Base-by-base conservation (phyloP, 2,888 invertebrate species). In the Nephrocerus scutellatus region DNA sequence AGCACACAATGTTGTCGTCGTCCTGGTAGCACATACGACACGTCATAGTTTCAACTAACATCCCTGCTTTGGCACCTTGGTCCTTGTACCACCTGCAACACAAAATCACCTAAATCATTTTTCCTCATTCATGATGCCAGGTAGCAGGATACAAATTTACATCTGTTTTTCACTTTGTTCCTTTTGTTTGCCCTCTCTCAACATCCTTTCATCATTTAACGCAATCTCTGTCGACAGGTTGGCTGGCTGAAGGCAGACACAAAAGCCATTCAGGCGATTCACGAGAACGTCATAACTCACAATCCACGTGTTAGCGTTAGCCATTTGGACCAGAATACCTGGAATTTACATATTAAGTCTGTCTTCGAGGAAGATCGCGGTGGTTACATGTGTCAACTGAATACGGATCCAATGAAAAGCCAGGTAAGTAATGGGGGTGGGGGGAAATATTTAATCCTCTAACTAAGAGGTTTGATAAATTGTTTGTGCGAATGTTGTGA, bases 181-280 rank as follows among this genome's bases (percentile, higher is more conserved):
- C n/a, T n/a, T n/a, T n/a, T n/a, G n/a, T n/a, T n/a, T n/a, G n/a
- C n/a, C n/a, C n/a, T n/a, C n/a, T n/a, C n/a, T n/a, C n/a, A n/a
- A n/a, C n/a, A n/a, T n/a, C n/a, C n/a, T n/a, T n/a, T n/a, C n/a
- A n/a, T n/a, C n/a, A n/a, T n/a, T n/a, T n/a, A n/a, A n/a, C n/a
- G n/a, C n/a, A n/a, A n/a, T n/a, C n/a, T n/a, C n/a, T n/a, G n/a
- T n/a, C n/a, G 63, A 34, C 75, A 90, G 90, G 87, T 91, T 45
- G 90, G 90, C 35, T 91, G 91, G 90, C 86, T 91, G 43, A 89
- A 89, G 69, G 87, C 87, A 20, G 90, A 90, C 65, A 89, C 88
- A 33, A 90, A 90, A 72, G 89, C 90, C 36, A 90, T 90, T 53
- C 89, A 89, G 71, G 89, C 90, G 20, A 90, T 90, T 64, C 89